Base-by-base conservation (phyloP, 2,888 invertebrate species). In the Emmelina monodactyla region DNA sequence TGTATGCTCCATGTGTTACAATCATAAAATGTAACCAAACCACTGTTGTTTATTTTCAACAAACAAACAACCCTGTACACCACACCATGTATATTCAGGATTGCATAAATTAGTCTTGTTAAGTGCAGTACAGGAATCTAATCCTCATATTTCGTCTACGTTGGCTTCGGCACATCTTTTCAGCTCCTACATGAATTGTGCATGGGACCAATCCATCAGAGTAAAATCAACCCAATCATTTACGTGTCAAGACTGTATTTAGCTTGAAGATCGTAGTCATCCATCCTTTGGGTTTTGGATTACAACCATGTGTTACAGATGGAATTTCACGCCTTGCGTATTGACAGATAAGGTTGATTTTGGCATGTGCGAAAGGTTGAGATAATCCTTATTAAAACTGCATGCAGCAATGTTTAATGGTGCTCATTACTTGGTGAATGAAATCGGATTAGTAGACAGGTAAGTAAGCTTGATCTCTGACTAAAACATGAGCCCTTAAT, bases 61-160 rank as follows among this genome's bases (percentile, higher is more conserved):
- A n/a, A n/a, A n/a, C n/a, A n/a, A n/a, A n/a, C n/a, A 51, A 58
- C 51, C 50, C 53, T 45, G 51, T n/a, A n/a, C n/a, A n/a, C n/a
- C n/a, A n/a, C 49, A 37, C 54, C 44, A 47, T 52, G 43, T 61
- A 57, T 62, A 59, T 57, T 59, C 62, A 57, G 44, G n/a, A n/a
- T n/a, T 55, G 67, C 69, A 73, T 75, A 78, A 76, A 78, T 78
- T 78, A 72, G 73, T 66, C 75, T 75, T 65, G 73, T 78, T 78
- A 76, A 78, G 69, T 73, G 73, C 73, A 72, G 65, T 71, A 65
- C 72, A 67, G 71, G 75, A 79, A 75, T 79, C 76, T 76, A 76
- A 78, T 78, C 73, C 76, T 71, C 75, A 78, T 79, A 78, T 78
- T 78, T 78, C 76, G 73, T 69, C 72, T 75, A 69, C 66, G 52